Evolutionary conservation across 2,888 invertebrate genomes (phyloP).

Genomic region (Leucophora obtusa): DNA sequence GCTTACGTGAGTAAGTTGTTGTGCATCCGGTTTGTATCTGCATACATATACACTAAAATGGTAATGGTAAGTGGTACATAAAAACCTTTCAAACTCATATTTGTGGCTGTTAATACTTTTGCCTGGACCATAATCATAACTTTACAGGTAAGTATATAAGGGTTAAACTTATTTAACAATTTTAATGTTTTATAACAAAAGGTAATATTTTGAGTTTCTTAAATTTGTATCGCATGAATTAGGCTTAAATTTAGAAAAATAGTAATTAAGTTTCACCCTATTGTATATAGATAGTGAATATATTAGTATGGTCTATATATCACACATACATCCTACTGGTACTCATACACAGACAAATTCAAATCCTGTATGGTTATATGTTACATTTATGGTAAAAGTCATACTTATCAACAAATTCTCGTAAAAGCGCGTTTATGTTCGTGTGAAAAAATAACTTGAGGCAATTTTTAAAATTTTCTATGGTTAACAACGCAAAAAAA

Average conservation of each 20-base stretch:
- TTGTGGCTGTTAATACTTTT: background rate
- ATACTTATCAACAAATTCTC: constrained; percentile 55
- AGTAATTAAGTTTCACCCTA: background rate
- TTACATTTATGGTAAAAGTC: constrained; percentile 48
- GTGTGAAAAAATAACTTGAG: constrained; percentile 61
- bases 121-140: constrained; percentile 4
- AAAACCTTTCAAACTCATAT: constrained; percentile 16
- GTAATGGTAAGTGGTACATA: background rate
- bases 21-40: no score
- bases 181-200: no score
- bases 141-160: background rate
- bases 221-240: no score
- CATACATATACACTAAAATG: no score
- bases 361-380: constrained; percentile 1
- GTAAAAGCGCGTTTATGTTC: constrained; percentile 59
- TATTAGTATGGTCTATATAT: background rate
- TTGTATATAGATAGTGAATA: background rate
- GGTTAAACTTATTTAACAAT: no score
- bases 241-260: background rate
- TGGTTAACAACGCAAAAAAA: constrained; percentile 34
- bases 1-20: no score
- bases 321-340: constrained; percentile 8
- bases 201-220: no score
- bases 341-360: background rate
- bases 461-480: constrained; percentile 59